Evolutionary conservation across 1,140 invertebrate genomes (phyloP).

Genomic region (Pomphorhynchus laevis): DNA sequence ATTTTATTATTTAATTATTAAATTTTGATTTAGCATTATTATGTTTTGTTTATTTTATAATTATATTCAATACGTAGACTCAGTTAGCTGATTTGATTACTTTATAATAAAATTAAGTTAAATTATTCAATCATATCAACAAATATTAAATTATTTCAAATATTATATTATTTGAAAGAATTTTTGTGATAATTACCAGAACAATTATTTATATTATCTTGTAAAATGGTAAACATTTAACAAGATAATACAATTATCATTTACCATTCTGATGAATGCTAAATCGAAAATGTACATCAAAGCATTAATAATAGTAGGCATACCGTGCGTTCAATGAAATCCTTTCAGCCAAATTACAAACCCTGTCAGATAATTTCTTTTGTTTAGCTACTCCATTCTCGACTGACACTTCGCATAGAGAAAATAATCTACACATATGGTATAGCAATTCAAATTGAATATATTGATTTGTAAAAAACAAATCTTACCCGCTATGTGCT

Average conservation of each 20-base stretch:
- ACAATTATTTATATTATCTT: no score
- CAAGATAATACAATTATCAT: conserved; percentile 21
- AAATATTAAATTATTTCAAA: no score
- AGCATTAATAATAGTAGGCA: not conserved
- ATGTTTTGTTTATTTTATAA: no score
- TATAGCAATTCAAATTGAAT: not conserved
- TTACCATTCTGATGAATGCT: not conserved
- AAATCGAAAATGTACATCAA: not conserved
- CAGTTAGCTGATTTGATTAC: no score
- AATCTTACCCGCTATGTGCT: conserved; percentile 30
- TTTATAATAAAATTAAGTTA: no score
- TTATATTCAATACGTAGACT: no score
- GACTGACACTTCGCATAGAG: conserved; percentile 67
- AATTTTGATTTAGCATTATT: no score
- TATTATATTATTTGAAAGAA: no score
- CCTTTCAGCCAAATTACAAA: conserved; percentile 70
- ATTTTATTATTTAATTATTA: no score
- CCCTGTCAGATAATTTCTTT: conserved; percentile 52
- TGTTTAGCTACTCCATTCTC: conserved; percentile 76
- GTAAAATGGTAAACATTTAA: conserved; percentile 10
- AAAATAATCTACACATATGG: conserved; percentile 31
- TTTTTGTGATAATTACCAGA: no score
- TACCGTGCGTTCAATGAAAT: conserved; percentile 30
- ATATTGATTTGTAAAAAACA: not conserved
- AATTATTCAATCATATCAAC: no score